Evolutionary conservation across 2,113 vertebrate species (phyloP), one percentile per base, ranked within the genome.

Genomic region (Microcebus murinus): DNA sequence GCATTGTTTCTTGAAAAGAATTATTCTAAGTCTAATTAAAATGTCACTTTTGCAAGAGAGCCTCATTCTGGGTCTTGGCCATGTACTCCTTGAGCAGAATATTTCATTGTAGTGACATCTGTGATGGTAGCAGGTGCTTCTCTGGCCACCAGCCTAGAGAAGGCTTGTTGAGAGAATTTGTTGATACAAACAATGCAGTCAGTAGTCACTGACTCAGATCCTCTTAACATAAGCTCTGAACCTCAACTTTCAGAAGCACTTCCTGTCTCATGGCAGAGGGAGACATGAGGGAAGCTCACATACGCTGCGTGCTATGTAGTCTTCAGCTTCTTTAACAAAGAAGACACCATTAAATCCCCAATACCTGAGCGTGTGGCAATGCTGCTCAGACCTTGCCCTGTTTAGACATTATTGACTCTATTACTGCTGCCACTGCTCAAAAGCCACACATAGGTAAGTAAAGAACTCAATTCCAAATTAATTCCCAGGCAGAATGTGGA

Each of bases 1-100:
- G 34, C 9, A 68, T 27, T 74, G 21, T 77, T 82, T 91, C 17
- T 45, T 74, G 11, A 27, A 48, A n/a, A 71, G 7, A 55, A 55
- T 68, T 95, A 79, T 83, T 84, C 90, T 93, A 91, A 74, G 17
- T 95, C n/a, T 55, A 92, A 84, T 74, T 83, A 95, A 88, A 93
- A 94, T 77, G 11, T 61, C 29, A n/a, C 9, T 70, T 42, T 61
- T 67, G 1, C 18, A 5, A 12, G 63, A 25, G 14, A 45, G 6
- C 23, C 63, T 74, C 8, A 14, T 39, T 39, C 23, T 84, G 79
- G 59, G 12, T 52, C 20, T 84, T 81, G 59, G 34, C 12, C 23
- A 36, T 20, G 45, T 36, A 20, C 13, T 57, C 34, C 13, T 39
- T 90, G 76, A 81, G 52, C 18, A 57, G 39, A 73, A 42, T 55